Conservation (phyloP, 2,888 invertebrate species). For the Drosophila infuscata region DNA sequence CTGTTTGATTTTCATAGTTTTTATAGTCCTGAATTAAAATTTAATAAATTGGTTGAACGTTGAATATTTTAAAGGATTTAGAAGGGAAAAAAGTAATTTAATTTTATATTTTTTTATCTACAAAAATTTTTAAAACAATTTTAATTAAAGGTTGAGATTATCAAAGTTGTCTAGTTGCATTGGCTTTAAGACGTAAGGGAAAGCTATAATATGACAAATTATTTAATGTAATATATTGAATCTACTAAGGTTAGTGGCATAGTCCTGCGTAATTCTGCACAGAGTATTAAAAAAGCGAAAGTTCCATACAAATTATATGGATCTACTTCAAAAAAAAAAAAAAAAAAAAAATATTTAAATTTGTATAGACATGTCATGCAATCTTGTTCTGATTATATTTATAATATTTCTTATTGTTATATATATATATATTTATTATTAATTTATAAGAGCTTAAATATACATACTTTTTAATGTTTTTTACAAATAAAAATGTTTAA, state of each 20-base stretch:
- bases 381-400: neutral
- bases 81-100: neutral
- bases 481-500: neutral
- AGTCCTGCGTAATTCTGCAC: neutral
- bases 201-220: neutral
- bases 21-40: neutral
- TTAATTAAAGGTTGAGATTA: neutral
- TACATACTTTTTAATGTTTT: no score
- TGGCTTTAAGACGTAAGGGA: neutral
- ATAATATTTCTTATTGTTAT: no score
- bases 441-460: neutral
- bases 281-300: neutral
- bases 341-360: no score
- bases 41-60: rapidly evolving
- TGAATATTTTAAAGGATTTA: neutral
- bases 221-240: neutral
- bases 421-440: neutral
- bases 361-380: neutral
- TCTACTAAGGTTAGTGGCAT: neutral
- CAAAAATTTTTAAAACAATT: rapidly evolving
- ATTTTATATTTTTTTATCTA: neutral
- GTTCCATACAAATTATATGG: neutral
- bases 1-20: neutral
- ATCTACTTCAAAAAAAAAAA: neutral
- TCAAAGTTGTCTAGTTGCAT: neutral